A percentile compares a stretch with the other conserved stretches of the same genome.
These are phyloP conservation scores for Phaethornis superciliosus DNA, from an alignment of 2,113 vertebrate species.

Conservation along the genomic window DNA sequence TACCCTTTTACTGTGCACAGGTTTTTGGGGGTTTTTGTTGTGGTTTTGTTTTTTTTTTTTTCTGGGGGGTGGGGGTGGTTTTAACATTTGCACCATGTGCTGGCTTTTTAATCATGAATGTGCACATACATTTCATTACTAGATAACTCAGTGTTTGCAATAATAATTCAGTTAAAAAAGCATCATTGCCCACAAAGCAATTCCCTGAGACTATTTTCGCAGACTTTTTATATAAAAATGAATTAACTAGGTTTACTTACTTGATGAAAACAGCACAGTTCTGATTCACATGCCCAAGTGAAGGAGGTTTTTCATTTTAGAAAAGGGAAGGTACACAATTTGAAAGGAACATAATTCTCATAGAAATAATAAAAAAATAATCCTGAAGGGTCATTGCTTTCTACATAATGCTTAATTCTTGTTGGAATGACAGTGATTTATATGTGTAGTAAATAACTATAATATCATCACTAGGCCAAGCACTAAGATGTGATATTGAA, in stretches of 20 bases:
- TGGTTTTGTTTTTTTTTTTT: neutral
- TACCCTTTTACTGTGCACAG: neutral
- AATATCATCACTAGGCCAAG: neutral
- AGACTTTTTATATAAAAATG: neutral
- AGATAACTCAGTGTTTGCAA: neutral
- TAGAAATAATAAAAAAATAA: neutral
- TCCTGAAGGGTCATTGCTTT: neutral
- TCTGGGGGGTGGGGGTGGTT: neutral
- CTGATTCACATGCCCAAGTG: neutral
- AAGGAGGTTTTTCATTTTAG: neutral
- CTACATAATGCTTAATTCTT: neutral
- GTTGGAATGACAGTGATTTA: neutral
- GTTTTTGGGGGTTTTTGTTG: neutral
- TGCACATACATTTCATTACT: neutral
- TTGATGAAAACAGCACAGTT: neutral
- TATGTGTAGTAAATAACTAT: neutral
- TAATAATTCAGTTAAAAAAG: neutral
- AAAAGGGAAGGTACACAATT: neutral
- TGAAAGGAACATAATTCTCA: neutral
- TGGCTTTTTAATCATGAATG: neutral
- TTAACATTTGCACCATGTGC: neutral
- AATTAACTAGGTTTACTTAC: neutral
- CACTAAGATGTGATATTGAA: neutral
- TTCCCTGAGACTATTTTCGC: neutral
- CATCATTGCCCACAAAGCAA: neutral